These are phyloP conservation scores for Cossypha dichroa DNA, from an alignment of 2,797 vertebrate genomes.

Conservation along the genomic window DNA sequence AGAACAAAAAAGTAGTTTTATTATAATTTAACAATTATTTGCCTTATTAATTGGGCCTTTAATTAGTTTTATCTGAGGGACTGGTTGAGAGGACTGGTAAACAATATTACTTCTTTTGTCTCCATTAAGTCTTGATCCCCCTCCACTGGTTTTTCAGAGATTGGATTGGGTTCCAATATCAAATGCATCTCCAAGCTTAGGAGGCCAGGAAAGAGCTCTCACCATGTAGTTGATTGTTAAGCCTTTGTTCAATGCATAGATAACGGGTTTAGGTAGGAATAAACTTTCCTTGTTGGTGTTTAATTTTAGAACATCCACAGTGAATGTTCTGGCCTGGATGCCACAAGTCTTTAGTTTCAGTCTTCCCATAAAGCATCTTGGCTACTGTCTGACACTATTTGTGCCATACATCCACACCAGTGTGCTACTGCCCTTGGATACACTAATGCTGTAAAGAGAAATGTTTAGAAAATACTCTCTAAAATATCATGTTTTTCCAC, in stretches of 20 bases:
- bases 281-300: not conserved
- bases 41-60: not conserved
- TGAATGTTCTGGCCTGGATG: not conserved
- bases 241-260: not conserved
- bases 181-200: not conserved
- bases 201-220: not conserved
- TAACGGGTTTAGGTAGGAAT: not conserved
- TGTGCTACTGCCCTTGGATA: not conserved
- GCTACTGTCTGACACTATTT: not conserved
- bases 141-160: not conserved
- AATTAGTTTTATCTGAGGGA: not conserved
- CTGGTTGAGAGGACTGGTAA: not conserved
- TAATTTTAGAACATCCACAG: not conserved
- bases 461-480: not conserved
- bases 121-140: not conserved
- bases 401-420: not conserved
- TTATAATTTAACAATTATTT: not conserved
- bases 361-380: not conserved
- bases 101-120: not conserved
- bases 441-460: not conserved
- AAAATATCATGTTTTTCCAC: not conserved
- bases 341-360: not conserved
- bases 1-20: not conserved
- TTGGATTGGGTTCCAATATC: not conserved
- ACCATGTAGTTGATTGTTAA: not conserved